Percentiles rank a stretch among this genome's conserved stretches.
Conservation (phyloP, 1,140 invertebrate genomes). For the Limonius californicus region DNA sequence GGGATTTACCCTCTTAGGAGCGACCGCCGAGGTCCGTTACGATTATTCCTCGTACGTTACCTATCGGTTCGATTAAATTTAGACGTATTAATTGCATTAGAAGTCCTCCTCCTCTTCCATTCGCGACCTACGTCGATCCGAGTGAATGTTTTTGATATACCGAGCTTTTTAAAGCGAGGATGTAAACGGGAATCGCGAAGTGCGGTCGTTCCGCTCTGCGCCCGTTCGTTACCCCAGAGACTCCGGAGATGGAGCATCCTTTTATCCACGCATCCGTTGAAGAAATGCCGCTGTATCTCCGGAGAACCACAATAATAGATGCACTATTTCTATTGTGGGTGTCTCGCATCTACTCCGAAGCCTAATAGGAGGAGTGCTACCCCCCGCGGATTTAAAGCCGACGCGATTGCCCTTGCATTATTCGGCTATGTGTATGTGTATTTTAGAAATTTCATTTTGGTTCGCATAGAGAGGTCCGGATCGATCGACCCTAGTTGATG, state of each 20-base stretch:
- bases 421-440: background rate
- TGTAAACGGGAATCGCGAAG: slow-evolving; percentile 8
- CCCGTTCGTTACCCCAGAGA: slow-evolving; percentile 11
- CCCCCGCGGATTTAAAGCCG: background rate
- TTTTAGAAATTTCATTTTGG: slow-evolving; percentile 15
- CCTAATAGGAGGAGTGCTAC: background rate
- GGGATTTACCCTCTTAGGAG: slow-evolving; percentile 16
- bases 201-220: slow-evolving; percentile 11
- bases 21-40: slow-evolving; percentile 16
- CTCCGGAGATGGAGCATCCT: slow-evolving; percentile 13
- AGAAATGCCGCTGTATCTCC: slow-evolving; percentile 7
- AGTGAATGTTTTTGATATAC: slow-evolving; percentile 5
- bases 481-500: slow-evolving; percentile 9
- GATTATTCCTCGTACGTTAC: slow-evolving; percentile 20
- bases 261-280: slow-evolving; percentile 8
- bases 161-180: background rate
- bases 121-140: background rate
- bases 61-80: slow-evolving; percentile 11
- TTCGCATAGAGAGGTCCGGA: background rate
- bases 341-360: background rate
- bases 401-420: background rate
- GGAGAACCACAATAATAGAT: slow-evolving; percentile 15
- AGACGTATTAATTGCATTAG: slow-evolving; percentile 17
- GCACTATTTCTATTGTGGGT: slow-evolving; percentile 13
- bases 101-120: background rate